phyloP scores from a whole-genome alignment of 2,888 invertebrate species.

The Microlaimidae sp. region DNA sequence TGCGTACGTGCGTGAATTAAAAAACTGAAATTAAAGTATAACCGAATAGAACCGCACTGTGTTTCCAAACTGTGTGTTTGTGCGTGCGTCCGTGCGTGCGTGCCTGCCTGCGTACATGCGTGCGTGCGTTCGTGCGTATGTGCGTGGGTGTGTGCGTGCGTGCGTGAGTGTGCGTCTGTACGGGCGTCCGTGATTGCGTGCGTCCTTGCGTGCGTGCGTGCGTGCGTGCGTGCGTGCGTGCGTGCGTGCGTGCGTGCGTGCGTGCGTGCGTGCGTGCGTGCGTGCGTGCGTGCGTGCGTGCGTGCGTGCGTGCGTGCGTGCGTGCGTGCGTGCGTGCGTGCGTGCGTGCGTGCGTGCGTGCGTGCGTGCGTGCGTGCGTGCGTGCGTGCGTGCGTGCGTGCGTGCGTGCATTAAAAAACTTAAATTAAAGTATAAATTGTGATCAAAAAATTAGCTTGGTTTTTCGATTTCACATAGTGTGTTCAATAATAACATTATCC shows the following conservation, averaged over 20 bases:
- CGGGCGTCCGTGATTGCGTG: conserved; percentile 3
- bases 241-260: conserved; percentile 1
- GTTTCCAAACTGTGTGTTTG: no score
- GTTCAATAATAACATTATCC: no score
- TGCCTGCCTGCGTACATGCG: conserved; percentile 5
- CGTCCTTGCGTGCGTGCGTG: conserved; percentile 7
- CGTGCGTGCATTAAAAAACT: no score
- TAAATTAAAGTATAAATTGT: no score
- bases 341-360: conserved; percentile 7
- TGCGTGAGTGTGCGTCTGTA: conserved; percentile 6
- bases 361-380: conserved; percentile 7
- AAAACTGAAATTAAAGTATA: no score
- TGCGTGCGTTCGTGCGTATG: conserved; percentile 6
- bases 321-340: conserved; percentile 7
- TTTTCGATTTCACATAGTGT: no score
- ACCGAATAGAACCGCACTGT: no score
- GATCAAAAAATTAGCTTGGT: no score
- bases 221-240: conserved; percentile 9
- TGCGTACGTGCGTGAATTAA: no score
- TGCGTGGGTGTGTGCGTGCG: conserved; percentile 8
- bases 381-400: conserved; percentile 7
- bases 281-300: conserved; percentile 4
- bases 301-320: conserved; percentile 7
- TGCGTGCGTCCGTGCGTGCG: conserved; percentile 8
- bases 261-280: conserved; percentile 7